Evolutionary conservation across 2,797 vertebrate species (phyloP), one percentile per base, ranked within the genome.

Genomic region (Agapornis canus): DNA sequence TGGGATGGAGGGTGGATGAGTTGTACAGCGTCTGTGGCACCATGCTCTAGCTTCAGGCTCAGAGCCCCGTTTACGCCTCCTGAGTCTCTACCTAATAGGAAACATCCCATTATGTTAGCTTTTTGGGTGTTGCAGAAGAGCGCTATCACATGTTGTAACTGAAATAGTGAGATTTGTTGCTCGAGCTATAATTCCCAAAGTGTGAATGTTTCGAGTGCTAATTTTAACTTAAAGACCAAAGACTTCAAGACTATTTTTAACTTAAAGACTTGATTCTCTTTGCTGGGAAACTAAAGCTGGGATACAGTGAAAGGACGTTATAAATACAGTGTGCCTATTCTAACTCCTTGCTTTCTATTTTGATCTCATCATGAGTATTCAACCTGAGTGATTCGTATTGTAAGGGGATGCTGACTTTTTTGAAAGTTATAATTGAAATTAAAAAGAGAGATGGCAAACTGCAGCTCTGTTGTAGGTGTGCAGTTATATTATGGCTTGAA

Each of bases 81-180:
- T 5, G 35, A 82, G 31, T 39, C 54, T 54, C 51, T 83, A 8
- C 40, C 87, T 91, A 35, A 45, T 10, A 75, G 79, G 32, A 63
- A 85, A 75, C 57, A 86, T 94, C 45, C 68, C 29, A 65, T 82
- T 70, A 61, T 71, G 71, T 69, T 64, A 60, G 56, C 37, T 75
- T 86, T 61, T 60, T 5, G 69, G 60, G 47, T 52, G 72, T 42
- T 86, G 77, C 85, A 91, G 85, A 68, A 72, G 79, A 90, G 66
- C 7, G 2, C 29, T 90, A 59, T 92, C 94, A 82, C 81, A 80
- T 94, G 85, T 65, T 89, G 60, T 71, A 95, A 60, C 66, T 63
- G 89, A 96, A 97, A 82, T 84, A 83, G 76, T 96, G 93, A 97
- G 85, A 97, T 95, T 82, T 91, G 69, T 96, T 95, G 82, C 94